Evolutionary conservation across 2,113 vertebrate genomes (phyloP), one percentile per base, ranked within the genome.

Genomic region (Colaptes auratus): DNA sequence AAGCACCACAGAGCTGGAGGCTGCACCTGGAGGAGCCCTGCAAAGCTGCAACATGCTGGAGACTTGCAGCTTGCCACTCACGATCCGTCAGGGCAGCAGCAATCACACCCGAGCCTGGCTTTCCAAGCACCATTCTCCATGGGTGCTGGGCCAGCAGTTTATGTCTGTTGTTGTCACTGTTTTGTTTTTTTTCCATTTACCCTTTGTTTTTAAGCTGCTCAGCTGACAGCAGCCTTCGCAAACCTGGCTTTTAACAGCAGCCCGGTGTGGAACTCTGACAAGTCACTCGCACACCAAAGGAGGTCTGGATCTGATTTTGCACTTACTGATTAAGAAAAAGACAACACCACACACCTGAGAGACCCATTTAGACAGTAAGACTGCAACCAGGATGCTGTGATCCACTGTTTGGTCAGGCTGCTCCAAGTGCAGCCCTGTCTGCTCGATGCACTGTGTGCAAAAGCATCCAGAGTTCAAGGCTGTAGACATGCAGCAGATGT

Each of bases 21-120:
- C 63, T 61, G 56, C 5, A 73, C 31, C 10, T 24, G 28, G 35
- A 5, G 0, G 10, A 90, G 13, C 42, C 60, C 42, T 67, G 21
- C 61, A 36, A 50, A 74, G 55, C 63, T 0, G 2, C 35, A 46
- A 28, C 14, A 10, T 15, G 11, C 7, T 4, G 15, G 10, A 87
- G 61, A 50, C 25, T 15, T 21, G 24, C 55, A 13, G 9, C n/a
- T 23, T 50, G 21, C 31, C 33, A 15, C 39, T 36, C 1, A 0
- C 27, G 67, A 30, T 7, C 33, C 4, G 2, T 4, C 2, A 1
- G 39, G 70, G 52, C 10, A 0, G 35, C 1, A 30, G 50, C 21
- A 18, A 30, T 3, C 10, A 35, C 52, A 55, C 3, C 12, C 35
- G 7, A 35, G 50, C 42, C 17, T 31, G 2, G 24, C 11, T 79